Evolutionary conservation across 2,797 vertebrate species (phyloP), one percentile per base, ranked within the genome.

Genomic region (Sorex maritimensis): DNA sequence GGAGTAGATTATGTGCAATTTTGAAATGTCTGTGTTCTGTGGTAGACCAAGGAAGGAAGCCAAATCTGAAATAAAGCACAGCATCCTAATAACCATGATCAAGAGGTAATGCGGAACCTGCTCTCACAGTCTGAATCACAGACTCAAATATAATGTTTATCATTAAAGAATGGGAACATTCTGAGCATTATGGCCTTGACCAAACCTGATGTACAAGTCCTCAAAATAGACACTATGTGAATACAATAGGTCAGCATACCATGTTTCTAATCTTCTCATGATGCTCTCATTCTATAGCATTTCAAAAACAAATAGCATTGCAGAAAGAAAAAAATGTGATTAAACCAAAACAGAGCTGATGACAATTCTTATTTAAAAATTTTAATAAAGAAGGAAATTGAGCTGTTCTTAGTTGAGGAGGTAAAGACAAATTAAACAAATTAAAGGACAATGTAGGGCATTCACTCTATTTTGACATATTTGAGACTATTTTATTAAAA

Each of bases 61-160:
- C 55, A n/a, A 46, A 46, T 21, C 73, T 81, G 34, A 90, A 90
- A 94, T 61, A 81, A 90, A 81, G 8, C 34, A 67, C 17, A 92
- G 30, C 21, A 52, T n/a, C 6, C 19, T 58, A 79, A 94, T 34
- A 46, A 74, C 41, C 71, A n/a, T 81, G 68, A 93, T 91, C 55
- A 75, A 86, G 34, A 78, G 26, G 21, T 67, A 88, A 82, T 52
- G 58, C 77, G 30, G 41, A 67, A 38, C 34, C 28, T 91, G 24
- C 49, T 80, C 30, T 72, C 74, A 44, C 17, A 61, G 12, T 78
- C 23, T 23, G 38, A 95, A 81, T 90, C 65, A 83, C 8, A 58
- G 26, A 5, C 7, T 94, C n/a, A 38, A 52, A 91, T 6, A 88
- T 69, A 73, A 49, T 41, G 63, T 74, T 73, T 69, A 71, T 30